Percentiles rank a stretch among this genome's conserved stretches.
Evolutionary conservation across 2,113 vertebrate genomes (phyloP).

Genomic region (Irena cyanogastra): DNA sequence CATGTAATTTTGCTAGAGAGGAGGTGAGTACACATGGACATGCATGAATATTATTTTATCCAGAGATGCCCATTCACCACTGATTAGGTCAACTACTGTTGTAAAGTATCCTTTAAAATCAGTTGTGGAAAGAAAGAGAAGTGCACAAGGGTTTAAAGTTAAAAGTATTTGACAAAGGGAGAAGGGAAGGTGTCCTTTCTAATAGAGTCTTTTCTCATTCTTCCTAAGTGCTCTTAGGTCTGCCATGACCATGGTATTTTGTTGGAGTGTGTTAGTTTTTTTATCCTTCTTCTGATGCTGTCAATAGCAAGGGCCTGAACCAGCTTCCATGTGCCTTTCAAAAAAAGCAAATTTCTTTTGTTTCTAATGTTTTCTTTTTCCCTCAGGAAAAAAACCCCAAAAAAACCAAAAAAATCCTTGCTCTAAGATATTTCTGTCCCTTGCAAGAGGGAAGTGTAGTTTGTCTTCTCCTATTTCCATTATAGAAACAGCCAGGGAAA

Average conservation of each 20-base stretch:
- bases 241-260: not conserved
- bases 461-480: not conserved
- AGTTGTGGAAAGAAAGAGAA: not conserved
- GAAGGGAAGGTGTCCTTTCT: not conserved
- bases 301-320: not conserved
- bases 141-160: not conserved
- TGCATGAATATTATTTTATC: not conserved
- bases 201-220: not conserved
- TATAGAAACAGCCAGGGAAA: constrained; percentile 41
- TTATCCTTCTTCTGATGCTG: not conserved
- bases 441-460: not conserved
- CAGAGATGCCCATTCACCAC: not conserved
- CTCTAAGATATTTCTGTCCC: not conserved
- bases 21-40: not conserved
- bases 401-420: not conserved
- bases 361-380: not conserved
- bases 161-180: not conserved
- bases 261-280: not conserved
- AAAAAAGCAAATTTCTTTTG: not conserved
- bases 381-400: not conserved
- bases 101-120: not conserved
- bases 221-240: not conserved
- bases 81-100: not conserved
- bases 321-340: not conserved
- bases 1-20: not conserved